Base-by-base conservation (phyloP, 2,113 vertebrate genomes). In the Platichthys flesus region DNA sequence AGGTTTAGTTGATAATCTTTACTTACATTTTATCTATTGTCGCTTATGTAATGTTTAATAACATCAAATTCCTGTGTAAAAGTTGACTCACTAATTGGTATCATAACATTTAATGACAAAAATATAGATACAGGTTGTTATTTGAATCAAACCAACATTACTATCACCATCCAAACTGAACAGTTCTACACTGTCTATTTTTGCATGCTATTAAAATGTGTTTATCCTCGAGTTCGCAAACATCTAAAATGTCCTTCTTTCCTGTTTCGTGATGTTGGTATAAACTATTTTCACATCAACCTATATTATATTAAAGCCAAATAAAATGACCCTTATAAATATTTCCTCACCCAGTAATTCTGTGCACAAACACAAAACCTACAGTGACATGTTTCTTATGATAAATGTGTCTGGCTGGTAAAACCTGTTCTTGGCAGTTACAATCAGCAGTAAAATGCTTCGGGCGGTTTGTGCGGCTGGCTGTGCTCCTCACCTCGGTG, bases 401-500 rank as follows among this genome's bases (percentile, higher is more conserved):
- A 62, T 60, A 26, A 78, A 62, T 69, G 45, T 18, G 67, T 75
- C 21, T 65, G 55, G 37, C 66, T 59, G 55, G 58, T 57, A 24
- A 15, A 72, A 64, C 28, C 57, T 55, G 75, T 54, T 79, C 57
- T 68, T 66, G 78, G 74, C 76, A 20, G 57, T 20, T 61, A 60
- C 26, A 28, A 31, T 69, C 66, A 68, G 35, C 9, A 9, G 10
- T 68, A n/a, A 56, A 69, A 31, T 8, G 26, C 63, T 65, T 58
- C 35, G 58, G 79, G 74, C 37, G 0, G 14, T 15, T 66, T 47
- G 61, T 64, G 60, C 63, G 58, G 28, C 71, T 55, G 78, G 70
- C 78, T 26, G 71, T 71, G 85, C 85, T 85, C 79, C 80, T 95
- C 94, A 98, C 97, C 97, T 97, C 97, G 91, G 91, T 97, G 97